Base-by-base conservation (phyloP, 2,113 vertebrate species). In the Nanger granti region DNA sequence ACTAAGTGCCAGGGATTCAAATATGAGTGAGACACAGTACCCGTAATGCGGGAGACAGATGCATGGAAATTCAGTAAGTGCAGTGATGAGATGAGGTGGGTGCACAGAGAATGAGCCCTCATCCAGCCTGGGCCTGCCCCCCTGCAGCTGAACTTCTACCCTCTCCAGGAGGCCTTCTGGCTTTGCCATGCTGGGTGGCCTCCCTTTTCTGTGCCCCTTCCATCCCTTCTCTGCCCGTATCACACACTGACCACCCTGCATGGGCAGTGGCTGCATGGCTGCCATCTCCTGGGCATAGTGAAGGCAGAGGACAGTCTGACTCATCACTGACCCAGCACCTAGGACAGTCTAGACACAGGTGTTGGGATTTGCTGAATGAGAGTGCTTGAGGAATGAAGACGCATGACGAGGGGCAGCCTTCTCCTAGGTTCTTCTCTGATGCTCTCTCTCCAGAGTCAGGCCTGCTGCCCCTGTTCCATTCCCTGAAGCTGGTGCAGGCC, bases 341-440 rank as follows among this genome's bases (percentile, higher is more conserved):
- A 54, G 69, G 44, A 52, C 41, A 64, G 31, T 57, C 92, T 84
- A 62, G 55, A 54, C 79, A 94, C 29, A 28, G 29, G 28, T 4
- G 28, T 85, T 24, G 12, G 91, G 52, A 31, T 47, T 8, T 22
- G 37, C 54, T 47, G 34, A 94, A 55, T 49, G n/a, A 76, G 89
- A 69, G 55, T 29, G 60, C 87, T 41, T 62, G 47, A 69, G 59
- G 80, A 57, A 52, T 64, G 44, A 97, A 69, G 87, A 87, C 5
- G 4, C n/a, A 60, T 1, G 31, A 4, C 14, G 14, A 69, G 8
- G 13, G n/a, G 5, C 9, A 3, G 11, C 44, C 5, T 87, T 9
- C 14, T 52, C 52, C 20, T 57, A 14, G 83, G 29, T 37, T 60
- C 4, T 20, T 82, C 49, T 28, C 87, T 49, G 17, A 64, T 31